Conservation (phyloP, 2,888 invertebrate species). For the Epinotia ramella region DNA sequence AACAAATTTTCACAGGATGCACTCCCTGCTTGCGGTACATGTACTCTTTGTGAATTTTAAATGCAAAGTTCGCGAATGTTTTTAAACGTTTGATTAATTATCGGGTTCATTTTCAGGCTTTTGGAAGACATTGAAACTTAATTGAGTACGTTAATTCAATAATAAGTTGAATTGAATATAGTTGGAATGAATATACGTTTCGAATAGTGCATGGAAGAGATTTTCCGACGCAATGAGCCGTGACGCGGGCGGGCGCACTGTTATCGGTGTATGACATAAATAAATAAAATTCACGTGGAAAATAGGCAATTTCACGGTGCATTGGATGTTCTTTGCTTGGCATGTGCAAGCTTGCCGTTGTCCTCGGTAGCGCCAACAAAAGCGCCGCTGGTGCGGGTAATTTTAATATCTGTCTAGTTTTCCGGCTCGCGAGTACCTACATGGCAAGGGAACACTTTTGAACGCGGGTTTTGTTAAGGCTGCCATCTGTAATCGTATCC, state of each 20-base stretch:
- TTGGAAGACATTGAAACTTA: not conserved
- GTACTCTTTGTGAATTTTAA: slow-evolving; percentile 68
- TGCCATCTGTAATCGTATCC: too few species aligned
- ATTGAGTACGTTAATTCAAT: not conserved
- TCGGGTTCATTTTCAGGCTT: not conserved
- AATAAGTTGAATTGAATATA: not conserved
- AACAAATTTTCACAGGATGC: slow-evolving; percentile 64
- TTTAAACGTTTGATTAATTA: slow-evolving; percentile 7
- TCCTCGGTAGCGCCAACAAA: slow-evolving; percentile 70
- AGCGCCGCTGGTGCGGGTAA: slow-evolving; percentile 72
- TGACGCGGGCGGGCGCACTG: slow-evolving; percentile 69
- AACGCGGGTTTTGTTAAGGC: too few species aligned
- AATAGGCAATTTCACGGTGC: slow-evolving; percentile 85
- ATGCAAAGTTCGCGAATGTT: slow-evolving; percentile 63
- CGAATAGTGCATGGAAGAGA: slow-evolving; percentile 50
- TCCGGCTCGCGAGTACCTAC: slow-evolving; percentile 12
- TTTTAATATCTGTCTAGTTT: slow-evolving; percentile 60
- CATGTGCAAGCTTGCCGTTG: slow-evolving; percentile 59
- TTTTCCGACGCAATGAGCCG: slow-evolving; percentile 67
- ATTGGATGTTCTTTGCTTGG: slow-evolving; percentile 79
- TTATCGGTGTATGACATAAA: slow-evolving; percentile 82
- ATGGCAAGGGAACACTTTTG: too few species aligned
- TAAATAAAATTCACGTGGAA: slow-evolving; percentile 83
- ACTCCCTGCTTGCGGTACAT: slow-evolving; percentile 63
- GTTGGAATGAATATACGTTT: not conserved